A percentile compares a stretch with the other conserved stretches of the same genome.
These are phyloP conservation scores for Thereva unica DNA, from an alignment of 2,888 invertebrate species.

Conservation along the genomic window DNA sequence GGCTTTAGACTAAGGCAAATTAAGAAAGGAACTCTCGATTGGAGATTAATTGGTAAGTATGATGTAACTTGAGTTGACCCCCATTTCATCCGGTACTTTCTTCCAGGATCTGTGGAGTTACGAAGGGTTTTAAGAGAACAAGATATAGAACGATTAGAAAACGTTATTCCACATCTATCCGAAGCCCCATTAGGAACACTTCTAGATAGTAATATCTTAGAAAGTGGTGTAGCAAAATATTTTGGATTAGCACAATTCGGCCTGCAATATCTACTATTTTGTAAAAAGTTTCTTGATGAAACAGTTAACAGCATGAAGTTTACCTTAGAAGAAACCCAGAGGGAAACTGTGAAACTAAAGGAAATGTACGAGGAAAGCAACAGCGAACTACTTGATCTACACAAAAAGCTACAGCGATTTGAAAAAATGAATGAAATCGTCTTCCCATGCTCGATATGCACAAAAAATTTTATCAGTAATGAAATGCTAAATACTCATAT, in stretches of 20 bases:
- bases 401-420: constrained; percentile 54
- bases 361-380: constrained; percentile 49
- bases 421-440: constrained; percentile 54
- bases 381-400: constrained; percentile 52
- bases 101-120: constrained; percentile 53
- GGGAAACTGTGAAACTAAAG: constrained; percentile 49
- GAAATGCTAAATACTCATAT: constrained; percentile 56
- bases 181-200: constrained; percentile 53
- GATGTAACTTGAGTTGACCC: background rate
- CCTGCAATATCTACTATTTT: constrained; percentile 55
- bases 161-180: constrained; percentile 50
- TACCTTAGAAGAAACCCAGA: constrained; percentile 47
- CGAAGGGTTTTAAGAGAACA: constrained; percentile 53
- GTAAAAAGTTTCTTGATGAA: constrained; percentile 55
- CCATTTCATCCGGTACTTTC: background rate
- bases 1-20: constrained; percentile 53
- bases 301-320: constrained; percentile 50
- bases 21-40: constrained; percentile 53
- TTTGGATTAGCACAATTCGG: constrained; percentile 54
- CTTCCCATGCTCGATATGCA: constrained; percentile 55
- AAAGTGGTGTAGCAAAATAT: constrained; percentile 56
- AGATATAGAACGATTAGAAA: constrained; percentile 53
- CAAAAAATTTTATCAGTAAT: constrained; percentile 56
- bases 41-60: constrained; percentile 53
- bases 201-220: constrained; percentile 53